Evolutionary conservation across 2,113 vertebrate species (phyloP).

Genomic region (Paracanthobrama guichenoti): DNA sequence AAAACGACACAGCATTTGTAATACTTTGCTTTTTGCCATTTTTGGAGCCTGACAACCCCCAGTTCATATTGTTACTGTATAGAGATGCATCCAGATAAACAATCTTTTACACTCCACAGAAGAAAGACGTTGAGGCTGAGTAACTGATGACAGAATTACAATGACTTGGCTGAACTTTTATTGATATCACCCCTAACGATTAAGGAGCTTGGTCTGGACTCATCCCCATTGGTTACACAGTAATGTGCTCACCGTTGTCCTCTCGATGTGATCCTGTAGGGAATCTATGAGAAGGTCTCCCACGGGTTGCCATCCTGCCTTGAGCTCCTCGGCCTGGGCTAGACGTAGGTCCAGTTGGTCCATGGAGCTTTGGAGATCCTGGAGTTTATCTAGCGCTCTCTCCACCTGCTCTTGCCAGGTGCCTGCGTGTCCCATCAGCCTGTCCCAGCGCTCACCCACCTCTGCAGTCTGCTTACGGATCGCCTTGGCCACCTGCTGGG

Average conservation of each 20-base stretch:
- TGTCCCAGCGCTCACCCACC: slow-evolving; percentile 93
- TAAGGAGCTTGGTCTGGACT: no score
- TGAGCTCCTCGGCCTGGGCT: slow-evolving; percentile 83
- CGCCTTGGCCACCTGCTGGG: slow-evolving; percentile 86
- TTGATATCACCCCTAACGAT: no score
- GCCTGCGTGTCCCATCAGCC: slow-evolving; percentile 78
- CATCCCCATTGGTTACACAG: background rate
- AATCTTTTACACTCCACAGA: background rate
- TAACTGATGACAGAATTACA: background rate
- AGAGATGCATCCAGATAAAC: background rate
- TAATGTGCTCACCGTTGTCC: slow-evolving; percentile 56
- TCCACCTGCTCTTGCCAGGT: slow-evolving; percentile 94
- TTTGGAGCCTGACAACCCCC: background rate
- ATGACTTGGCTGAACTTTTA: background rate
- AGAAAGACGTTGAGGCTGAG: background rate
- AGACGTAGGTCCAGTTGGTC: slow-evolving; percentile 89
- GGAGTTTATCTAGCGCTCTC: slow-evolving; percentile 85
- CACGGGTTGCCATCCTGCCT: slow-evolving; percentile 86
- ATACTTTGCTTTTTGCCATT: background rate
- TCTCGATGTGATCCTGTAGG: slow-evolving; percentile 92
- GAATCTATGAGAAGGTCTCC: slow-evolving; percentile 93
- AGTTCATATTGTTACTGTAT: background rate
- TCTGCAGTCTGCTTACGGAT: slow-evolving; percentile 94
- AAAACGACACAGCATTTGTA: background rate
- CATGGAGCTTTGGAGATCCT: slow-evolving; percentile 92